Conservation (phyloP, 2,797 vertebrate species). For the Sitta carolinensis region DNA sequence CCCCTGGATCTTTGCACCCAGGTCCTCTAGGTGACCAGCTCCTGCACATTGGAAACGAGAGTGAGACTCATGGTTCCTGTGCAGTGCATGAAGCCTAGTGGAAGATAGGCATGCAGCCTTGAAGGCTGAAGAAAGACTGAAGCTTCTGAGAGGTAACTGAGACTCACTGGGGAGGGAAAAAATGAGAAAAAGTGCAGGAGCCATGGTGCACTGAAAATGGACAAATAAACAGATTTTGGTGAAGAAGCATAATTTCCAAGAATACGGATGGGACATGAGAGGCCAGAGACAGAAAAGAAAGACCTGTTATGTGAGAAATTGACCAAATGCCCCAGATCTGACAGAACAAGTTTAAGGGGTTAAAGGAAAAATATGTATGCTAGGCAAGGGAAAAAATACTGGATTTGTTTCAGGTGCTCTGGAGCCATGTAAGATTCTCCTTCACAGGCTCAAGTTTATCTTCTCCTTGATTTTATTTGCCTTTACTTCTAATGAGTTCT, state of each 20-base stretch:
- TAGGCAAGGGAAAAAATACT: background rate
- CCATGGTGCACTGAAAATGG: background rate
- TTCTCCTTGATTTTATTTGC: background rate
- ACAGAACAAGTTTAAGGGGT: background rate
- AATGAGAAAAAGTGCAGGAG: background rate
- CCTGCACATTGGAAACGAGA: background rate
- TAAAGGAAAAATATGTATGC: background rate
- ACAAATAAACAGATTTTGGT: background rate
- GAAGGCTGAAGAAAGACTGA: background rate
- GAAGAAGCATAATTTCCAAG: background rate
- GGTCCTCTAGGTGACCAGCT: background rate
- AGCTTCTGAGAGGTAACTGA: background rate
- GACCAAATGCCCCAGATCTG: background rate
- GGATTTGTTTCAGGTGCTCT: background rate
- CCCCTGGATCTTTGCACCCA: background rate
- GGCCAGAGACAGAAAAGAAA: background rate
- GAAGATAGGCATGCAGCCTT: background rate
- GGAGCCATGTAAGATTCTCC: background rate
- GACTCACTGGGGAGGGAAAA: background rate
- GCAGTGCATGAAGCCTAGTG: background rate
- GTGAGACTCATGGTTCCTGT: accelerated
- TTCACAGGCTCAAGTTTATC: background rate
- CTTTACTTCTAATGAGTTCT: background rate
- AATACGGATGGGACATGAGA: background rate
- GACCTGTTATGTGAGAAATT: background rate